Evolutionary conservation across 2,888 invertebrate species (phyloP).

Genomic region (Yponomeuta sedellus): DNA sequence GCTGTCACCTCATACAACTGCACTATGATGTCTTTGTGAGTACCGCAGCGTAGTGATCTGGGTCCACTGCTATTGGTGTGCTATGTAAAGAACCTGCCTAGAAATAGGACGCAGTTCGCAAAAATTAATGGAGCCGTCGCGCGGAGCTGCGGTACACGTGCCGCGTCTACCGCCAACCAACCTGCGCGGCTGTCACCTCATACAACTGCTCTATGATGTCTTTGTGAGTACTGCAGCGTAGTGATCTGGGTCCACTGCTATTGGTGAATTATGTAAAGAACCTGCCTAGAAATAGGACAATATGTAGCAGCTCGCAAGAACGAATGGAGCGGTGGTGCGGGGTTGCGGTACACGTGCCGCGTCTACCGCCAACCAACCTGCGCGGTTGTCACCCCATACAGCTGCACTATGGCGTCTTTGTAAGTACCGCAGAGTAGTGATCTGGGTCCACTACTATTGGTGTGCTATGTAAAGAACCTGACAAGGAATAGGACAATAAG

Average conservation of each 20-base stretch:
- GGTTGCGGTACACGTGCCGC: slow-evolving; percentile 88
- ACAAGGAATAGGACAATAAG: too few species aligned
- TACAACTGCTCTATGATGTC: slow-evolving; percentile 94
- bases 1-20: slow-evolving; percentile 95
- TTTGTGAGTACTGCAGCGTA: slow-evolving; percentile 79
- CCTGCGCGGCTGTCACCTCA: slow-evolving; percentile 94
- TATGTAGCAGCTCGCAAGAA: slow-evolving; percentile 43
- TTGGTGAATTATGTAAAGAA: too few species aligned
- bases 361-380: slow-evolving; percentile 94
- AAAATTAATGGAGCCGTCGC: slow-evolving; percentile 95
- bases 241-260: too few species aligned
- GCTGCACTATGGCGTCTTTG: slow-evolving; percentile 94
- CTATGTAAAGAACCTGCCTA: too few species aligned
- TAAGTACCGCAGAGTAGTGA: slow-evolving; percentile 66
- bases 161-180: slow-evolving; percentile 96
- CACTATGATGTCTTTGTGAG: slow-evolving; percentile 95
- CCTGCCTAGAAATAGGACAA: too few species aligned
- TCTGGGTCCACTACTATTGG: too few species aligned
- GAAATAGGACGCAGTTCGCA: too few species aligned
- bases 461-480: too few species aligned
- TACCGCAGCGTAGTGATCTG: slow-evolving; percentile 29
- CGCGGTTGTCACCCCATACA: slow-evolving; percentile 95
- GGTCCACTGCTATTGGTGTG: too few species aligned
- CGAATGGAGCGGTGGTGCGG: slow-evolving; percentile 85
- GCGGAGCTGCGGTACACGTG: slow-evolving; percentile 91